These are phyloP conservation scores for Tilapia sparmanii DNA, from an alignment of 2,113 vertebrate species.

Conservation along the genomic window DNA sequence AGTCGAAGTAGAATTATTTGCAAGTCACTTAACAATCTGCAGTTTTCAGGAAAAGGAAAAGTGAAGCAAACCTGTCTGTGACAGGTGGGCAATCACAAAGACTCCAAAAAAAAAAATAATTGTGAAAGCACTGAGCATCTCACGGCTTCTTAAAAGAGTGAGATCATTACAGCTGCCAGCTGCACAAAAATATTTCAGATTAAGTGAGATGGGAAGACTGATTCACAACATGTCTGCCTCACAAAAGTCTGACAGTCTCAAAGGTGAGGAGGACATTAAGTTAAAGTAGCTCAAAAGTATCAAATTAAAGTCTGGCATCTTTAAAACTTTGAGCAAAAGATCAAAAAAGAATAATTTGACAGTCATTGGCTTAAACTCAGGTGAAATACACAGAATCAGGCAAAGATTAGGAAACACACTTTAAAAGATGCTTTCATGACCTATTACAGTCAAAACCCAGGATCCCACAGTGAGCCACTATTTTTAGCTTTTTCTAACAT, in stretches of 20 bases:
- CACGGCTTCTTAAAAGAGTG: neutral
- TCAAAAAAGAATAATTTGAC: neutral
- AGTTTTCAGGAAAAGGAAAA: neutral
- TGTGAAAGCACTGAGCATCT: neutral
- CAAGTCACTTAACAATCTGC: neutral
- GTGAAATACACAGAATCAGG: neutral
- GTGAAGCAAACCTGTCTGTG: neutral
- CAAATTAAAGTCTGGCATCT: neutral
- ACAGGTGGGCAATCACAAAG: neutral
- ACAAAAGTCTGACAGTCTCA: neutral
- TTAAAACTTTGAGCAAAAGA: neutral
- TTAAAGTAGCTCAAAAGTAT: neutral
- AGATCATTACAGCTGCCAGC: neutral
- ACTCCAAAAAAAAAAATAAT: neutral
- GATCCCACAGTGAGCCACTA: neutral
- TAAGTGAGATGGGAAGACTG: neutral
- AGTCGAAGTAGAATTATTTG: neutral
- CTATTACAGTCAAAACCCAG: neutral
- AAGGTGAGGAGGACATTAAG: neutral
- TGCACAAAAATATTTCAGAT: neutral
- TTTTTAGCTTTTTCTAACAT: conserved; percentile 9
- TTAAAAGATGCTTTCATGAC: neutral
- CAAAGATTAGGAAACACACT: neutral
- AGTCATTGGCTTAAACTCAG: neutral
- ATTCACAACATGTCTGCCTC: neutral